Percentiles rank a stretch among this genome's conserved stretches.
phyloP scores from a whole-genome alignment of 1,140 invertebrate genomes.

The Elymnias hypermnestra region DNA sequence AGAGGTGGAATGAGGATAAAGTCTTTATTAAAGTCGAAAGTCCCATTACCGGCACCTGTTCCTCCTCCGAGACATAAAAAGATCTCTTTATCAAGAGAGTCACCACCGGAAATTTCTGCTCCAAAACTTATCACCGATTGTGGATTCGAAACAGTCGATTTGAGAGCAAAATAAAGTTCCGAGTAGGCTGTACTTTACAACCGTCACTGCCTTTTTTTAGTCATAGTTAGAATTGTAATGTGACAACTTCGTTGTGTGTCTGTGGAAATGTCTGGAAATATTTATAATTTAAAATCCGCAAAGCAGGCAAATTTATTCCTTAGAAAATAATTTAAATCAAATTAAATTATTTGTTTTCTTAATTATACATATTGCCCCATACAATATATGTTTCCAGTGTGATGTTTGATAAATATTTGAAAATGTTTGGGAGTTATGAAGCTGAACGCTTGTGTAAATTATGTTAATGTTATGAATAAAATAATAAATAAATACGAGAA shows the following conservation, averaged over 20 bases:
- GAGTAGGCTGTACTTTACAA: constrained; percentile 19
- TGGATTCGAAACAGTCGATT: constrained; percentile 65
- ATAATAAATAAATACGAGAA: neutral
- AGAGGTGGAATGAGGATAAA: constrained; percentile 70
- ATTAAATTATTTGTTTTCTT: constrained; percentile 1
- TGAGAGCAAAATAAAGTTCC: constrained; percentile 52
- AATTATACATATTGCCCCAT: no score
- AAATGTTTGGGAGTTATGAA: no score
- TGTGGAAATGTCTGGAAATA: neutral
- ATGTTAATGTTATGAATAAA: no score
- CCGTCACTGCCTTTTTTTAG: constrained; percentile 40
- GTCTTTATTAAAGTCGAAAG: constrained; percentile 53
- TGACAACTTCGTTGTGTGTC: neutral
- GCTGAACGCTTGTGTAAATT: no score
- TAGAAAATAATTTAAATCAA: neutral
- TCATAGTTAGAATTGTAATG: neutral
- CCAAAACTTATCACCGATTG: constrained; percentile 55
- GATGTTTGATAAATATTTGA: neutral
- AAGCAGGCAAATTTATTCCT: neutral
- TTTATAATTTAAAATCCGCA: neutral
- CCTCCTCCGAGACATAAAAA: constrained; percentile 60
- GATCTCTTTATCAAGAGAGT: constrained; percentile 48
- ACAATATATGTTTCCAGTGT: neutral
- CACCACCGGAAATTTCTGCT: constrained; percentile 48
- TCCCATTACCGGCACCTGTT: constrained; percentile 42